Evolutionary conservation across 2,888 invertebrate species (phyloP).

Genomic region (Campoplex capitator): DNA sequence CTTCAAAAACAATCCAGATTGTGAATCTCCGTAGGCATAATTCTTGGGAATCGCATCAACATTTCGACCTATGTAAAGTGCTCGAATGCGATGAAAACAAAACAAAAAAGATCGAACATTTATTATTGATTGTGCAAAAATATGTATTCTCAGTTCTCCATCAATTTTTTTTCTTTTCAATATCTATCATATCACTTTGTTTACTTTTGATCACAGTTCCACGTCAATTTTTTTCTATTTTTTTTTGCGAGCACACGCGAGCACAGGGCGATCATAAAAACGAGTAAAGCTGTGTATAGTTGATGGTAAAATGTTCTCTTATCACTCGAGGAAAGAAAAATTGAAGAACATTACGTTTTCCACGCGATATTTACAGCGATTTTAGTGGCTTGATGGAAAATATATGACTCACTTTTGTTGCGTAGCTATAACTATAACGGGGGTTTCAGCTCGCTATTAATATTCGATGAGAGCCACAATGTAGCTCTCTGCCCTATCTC

Average conservation of each 20-base stretch:
- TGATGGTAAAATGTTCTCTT: constrained; percentile 23
- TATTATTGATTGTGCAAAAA: background rate
- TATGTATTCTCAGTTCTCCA: background rate
- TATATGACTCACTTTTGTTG: background rate
- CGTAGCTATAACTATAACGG: constrained; percentile 6
- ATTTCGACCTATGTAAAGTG: background rate
- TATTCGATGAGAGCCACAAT: constrained; percentile 51
- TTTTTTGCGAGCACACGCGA: background rate
- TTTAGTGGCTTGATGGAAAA: constrained; percentile 43
- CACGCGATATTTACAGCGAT: constrained; percentile 44
- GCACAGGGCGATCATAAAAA: constrained; percentile 40
- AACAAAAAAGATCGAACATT: background rate
- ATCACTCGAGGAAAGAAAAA: constrained; percentile 24
- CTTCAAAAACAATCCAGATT: background rate
- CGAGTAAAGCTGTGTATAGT: background rate
- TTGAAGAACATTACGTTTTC: constrained; percentile 41
- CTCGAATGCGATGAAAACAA: background rate
- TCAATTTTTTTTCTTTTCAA: background rate
- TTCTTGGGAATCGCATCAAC: background rate
- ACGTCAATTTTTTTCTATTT: background rate
- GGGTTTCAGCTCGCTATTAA: constrained; percentile 38
- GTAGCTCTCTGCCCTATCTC: constrained; percentile 22
- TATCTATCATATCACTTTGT: background rate
- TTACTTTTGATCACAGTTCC: background rate
- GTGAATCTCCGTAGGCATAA: background rate